Evolutionary conservation across 2,113 vertebrate genomes (phyloP), one percentile per base, ranked within the genome.

Genomic region (Mirounga angustirostris): DNA sequence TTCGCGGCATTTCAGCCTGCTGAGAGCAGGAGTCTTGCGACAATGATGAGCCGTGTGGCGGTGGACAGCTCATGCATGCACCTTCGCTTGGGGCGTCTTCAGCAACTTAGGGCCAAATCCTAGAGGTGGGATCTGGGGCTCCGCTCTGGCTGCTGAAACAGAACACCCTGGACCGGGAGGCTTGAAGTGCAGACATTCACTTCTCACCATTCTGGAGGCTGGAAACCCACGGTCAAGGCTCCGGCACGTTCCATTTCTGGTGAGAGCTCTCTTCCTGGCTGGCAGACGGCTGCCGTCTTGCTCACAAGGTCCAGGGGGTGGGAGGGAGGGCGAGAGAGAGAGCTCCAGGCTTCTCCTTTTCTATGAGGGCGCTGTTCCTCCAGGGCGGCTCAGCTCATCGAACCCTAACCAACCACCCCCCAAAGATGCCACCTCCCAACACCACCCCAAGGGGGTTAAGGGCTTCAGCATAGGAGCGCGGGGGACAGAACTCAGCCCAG

Each of bases 51-150:
- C 40, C 0, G 30, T 14, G 50, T 15, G 7, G n/a, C 6, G 2
- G 1, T 7, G 14, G 58, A 7, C 1, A 0, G 1, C 43, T 40
- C 22, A 18, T 6, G 19, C 12, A 8, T 1, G 2, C 15, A 7
- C 24, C 36, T 13, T 19, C 26, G 40, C 73, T 26, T 2, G 26
- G 1, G 19, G 9, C 2, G 4, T 15, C 80, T 5, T 65, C 40
- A 0, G 40, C 15, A 82, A 58, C 30, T 7, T 3, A 18, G 5
- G 9, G 19, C 22, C 26, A 30, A 3, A 36, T 63, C 46, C 8
- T 24, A 10, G 58, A 24, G 19, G 19, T 13, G 4, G 30, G 43
- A 26, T n/a, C 61, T 18, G 54, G 33, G n/a, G 46, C 14, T 58
- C 16, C 2, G 18, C 40, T 30, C 4, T 2, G 46, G 74, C 46